A percentile compares a stretch with the other conserved stretches of the same genome.
Evolutionary conservation across 2,888 invertebrate genomes (phyloP).

Genomic region (Rhogogaster chlorosoma): DNA sequence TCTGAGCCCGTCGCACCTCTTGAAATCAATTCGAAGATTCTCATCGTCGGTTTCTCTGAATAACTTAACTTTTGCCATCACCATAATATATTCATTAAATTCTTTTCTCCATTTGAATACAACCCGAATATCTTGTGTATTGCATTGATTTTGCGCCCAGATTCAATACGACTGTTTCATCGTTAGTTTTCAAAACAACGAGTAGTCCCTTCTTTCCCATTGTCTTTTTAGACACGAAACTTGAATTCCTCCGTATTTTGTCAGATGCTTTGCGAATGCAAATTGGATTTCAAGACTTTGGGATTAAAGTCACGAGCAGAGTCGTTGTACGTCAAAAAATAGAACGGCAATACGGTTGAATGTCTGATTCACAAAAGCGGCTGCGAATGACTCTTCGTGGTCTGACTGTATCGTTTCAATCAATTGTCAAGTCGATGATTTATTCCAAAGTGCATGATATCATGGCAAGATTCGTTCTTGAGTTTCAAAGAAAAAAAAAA

Average conservation of each 20-base stretch:
- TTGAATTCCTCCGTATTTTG: conserved; percentile 47
- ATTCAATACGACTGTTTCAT: conserved; percentile 4
- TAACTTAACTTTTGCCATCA: neutral
- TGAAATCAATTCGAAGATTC: neutral
- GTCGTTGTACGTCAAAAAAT: conserved; percentile 44
- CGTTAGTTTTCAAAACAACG: conserved; percentile 34
- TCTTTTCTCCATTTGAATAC: neutral
- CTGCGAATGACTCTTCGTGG: conserved; percentile 7
- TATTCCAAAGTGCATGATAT: neutral
- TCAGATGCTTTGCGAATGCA: conserved; percentile 42
- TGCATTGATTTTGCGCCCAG: neutral
- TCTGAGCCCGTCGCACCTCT: neutral
- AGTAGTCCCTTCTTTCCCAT: conserved; percentile 23
- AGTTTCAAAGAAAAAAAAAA: neutral
- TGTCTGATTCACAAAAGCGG: conserved; percentile 38
- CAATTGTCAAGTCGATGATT: neutral
- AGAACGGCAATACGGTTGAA: conserved; percentile 37
- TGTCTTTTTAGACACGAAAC: conserved; percentile 44
- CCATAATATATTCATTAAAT: neutral
- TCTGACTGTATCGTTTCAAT: neutral
- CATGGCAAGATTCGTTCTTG: neutral
- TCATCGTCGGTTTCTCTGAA: neutral
- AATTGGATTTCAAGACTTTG: conserved; percentile 24
- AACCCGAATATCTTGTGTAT: neutral
- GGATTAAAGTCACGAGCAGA: conserved; percentile 44